A percentile compares a stretch with the other conserved stretches of the same genome.
Evolutionary conservation across 2,113 vertebrate species (phyloP).

Genomic region (Nyctibius bracteatus): DNA sequence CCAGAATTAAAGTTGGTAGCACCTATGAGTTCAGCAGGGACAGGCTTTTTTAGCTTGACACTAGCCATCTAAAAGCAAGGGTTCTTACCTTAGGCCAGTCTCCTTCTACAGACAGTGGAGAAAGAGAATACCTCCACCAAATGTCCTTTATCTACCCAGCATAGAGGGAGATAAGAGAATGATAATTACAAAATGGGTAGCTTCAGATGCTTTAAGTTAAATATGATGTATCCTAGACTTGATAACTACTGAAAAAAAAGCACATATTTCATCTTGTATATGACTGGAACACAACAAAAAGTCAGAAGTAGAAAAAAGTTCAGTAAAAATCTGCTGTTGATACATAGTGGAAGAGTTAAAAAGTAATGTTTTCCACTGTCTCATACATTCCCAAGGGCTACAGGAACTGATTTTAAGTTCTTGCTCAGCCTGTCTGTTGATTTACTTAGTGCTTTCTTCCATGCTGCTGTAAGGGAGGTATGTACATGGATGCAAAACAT

Average conservation of each 20-base stretch:
- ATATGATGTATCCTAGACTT: not conserved
- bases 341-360: not conserved
- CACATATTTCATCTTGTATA: not conserved
- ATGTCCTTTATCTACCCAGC: not conserved
- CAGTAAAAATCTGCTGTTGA: not conserved
- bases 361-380: conserved; percentile 1
- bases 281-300: not conserved
- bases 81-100: not conserved
- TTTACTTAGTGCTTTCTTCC: conserved; percentile 15
- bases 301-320: not conserved
- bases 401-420: not conserved
- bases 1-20: not conserved
- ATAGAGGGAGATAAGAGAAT: not conserved
- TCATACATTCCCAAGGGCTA: not conserved
- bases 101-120: not conserved
- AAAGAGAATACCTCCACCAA: not conserved
- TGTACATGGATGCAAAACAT: not conserved
- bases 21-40: not conserved
- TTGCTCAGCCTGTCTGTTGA: not conserved
- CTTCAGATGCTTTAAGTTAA: not conserved
- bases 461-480: not conserved
- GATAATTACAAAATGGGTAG: not conserved
- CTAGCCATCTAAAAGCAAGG: not conserved
- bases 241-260: not conserved
- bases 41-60: not conserved